Conservation (phyloP, 1,140 invertebrate species). For the Nasonia giraulti region DNA sequence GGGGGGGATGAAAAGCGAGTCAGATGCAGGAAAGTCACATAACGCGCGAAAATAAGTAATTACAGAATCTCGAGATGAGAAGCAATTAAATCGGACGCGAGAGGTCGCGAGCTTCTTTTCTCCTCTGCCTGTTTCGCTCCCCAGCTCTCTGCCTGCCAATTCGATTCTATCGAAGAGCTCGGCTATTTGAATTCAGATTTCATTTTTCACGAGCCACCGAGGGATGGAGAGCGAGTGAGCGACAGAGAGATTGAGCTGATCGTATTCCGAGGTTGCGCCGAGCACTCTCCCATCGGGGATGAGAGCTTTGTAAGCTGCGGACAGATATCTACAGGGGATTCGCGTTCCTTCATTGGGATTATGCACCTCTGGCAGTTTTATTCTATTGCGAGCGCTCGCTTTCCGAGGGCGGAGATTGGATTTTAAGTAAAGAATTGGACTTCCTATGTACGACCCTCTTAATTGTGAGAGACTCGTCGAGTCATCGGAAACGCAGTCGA, state of each 20-base stretch:
- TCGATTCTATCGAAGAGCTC: background rate
- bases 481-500: background rate
- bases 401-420: background rate
- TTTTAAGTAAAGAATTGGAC: background rate
- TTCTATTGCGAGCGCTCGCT: background rate
- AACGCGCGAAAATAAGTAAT: slow-evolving; percentile 20
- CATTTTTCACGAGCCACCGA: background rate
- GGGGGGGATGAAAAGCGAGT: background rate
- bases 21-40: background rate
- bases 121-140: background rate
- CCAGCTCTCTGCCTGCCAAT: background rate
- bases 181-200: slow-evolving; percentile 7
- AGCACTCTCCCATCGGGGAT: background rate
- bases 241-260: background rate
- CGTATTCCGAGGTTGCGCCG: background rate
- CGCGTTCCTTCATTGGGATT: background rate
- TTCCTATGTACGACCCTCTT: background rate
- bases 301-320: slow-evolving; percentile 9
- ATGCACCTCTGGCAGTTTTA: background rate
- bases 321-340: background rate
- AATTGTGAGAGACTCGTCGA: background rate
- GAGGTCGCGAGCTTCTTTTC: background rate
- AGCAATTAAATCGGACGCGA: background rate
- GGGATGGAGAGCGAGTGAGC: background rate
- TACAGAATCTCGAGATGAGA: slow-evolving; percentile 1